Percentiles rank a stretch among this genome's conserved stretches.
Conservation (phyloP, 2,113 vertebrate species). For the Lampris megalopsis region DNA sequence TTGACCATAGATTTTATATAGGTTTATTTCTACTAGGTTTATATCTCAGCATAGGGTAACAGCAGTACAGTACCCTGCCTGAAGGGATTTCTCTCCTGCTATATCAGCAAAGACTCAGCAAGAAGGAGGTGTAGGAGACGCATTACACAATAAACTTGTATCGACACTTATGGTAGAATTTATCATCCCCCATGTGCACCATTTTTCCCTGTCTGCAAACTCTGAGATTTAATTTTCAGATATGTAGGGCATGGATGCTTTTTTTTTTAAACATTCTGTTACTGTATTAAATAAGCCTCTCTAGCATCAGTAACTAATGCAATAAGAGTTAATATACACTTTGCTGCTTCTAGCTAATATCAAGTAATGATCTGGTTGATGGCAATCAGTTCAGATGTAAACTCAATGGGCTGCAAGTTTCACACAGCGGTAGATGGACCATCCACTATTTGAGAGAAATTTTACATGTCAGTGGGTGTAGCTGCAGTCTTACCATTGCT, state of each 20-base stretch:
- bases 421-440: not conserved
- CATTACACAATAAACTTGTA: conserved; percentile 62
- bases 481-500: conserved; percentile 5
- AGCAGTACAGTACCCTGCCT: conserved; percentile 19
- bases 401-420: not conserved
- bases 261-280: not conserved
- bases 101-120: conserved; percentile 54
- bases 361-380: not conserved
- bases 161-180: conserved; percentile 64
- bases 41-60: conserved; percentile 34
- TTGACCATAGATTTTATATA: conserved; percentile 28
- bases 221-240: conserved; percentile 4
- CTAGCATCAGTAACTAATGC: not conserved
- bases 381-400: not conserved
- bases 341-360: not conserved
- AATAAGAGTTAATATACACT: not conserved
- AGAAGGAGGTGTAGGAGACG: conserved; percentile 37
- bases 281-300: not conserved
- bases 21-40: conserved; percentile 11
- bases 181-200: conserved; percentile 48
- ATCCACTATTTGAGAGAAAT: not conserved
- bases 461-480: conserved; percentile 12
- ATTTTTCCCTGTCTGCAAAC: conserved; percentile 56
- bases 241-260: conserved; percentile 16
- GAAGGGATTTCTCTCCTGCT: conserved; percentile 44